phyloP scores from a whole-genome alignment of 2,888 invertebrate genomes.

The Leptarthrus brevirostris region DNA sequence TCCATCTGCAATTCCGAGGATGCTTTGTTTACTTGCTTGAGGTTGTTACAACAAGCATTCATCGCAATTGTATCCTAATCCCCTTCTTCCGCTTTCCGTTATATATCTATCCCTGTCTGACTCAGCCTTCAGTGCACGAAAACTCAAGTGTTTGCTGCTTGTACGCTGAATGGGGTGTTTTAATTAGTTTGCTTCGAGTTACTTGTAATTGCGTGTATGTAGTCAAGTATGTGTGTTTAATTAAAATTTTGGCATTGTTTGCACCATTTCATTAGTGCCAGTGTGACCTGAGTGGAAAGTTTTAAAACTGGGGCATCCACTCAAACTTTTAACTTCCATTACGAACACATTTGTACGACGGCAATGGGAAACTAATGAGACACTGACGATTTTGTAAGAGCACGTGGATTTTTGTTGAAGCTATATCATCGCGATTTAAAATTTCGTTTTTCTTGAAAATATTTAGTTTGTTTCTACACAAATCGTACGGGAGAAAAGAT shows the following conservation, averaged over 20 bases:
- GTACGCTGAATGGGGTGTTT: slow-evolving; percentile 53
- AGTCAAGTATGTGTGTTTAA: slow-evolving; percentile 54
- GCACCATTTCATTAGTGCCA: slow-evolving; percentile 54
- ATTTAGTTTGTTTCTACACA: no score
- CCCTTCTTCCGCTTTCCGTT: background rate
- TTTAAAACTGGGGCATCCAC: slow-evolving; percentile 46
- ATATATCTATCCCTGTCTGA: slow-evolving; percentile 33
- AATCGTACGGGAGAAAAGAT: no score
- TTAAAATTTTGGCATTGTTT: slow-evolving; percentile 55
- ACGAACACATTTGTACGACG: slow-evolving; percentile 51
- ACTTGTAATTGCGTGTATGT: slow-evolving; percentile 54
- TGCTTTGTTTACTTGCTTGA: slow-evolving; percentile 45
- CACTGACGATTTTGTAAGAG: background rate
- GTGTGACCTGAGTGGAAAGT: slow-evolving; percentile 40
- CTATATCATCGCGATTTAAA: background rate
- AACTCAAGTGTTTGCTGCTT: slow-evolving; percentile 47
- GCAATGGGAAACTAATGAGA: background rate
- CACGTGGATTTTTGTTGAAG: background rate
- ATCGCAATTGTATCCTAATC: slow-evolving; percentile 1
- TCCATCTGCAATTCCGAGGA: slow-evolving; percentile 3
- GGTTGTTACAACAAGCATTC: slow-evolving; percentile 32
- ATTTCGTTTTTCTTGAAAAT: no score
- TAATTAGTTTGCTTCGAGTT: slow-evolving; percentile 55
- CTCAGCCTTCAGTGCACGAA: slow-evolving; percentile 20
- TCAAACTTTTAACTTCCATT: slow-evolving; percentile 55